phyloP scores from a whole-genome alignment of 2,888 invertebrate genomes.

The Lithophane leautieri region DNA sequence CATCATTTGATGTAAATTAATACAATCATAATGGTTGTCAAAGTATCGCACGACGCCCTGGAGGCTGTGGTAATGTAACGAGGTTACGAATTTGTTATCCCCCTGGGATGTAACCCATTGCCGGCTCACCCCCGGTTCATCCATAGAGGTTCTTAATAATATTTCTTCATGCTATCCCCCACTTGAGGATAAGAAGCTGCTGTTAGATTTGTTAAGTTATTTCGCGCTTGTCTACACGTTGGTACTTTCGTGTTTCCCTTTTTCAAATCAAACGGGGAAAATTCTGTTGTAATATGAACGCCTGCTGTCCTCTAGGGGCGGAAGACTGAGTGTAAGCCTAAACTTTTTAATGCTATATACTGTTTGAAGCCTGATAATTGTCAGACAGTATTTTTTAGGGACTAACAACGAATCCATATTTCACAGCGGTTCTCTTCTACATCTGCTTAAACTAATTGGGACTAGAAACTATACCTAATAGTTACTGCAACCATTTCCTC shows the following conservation, averaged over 20 bases:
- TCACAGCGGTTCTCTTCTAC: neutral
- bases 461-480: neutral
- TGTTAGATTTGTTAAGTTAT: conserved; percentile 61
- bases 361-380: neutral
- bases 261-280: conserved; percentile 35
- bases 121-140: conserved; percentile 69
- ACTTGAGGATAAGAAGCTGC: conserved; percentile 60
- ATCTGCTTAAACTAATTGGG: neutral
- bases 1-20: conserved; percentile 68
- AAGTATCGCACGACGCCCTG: conserved; percentile 70
- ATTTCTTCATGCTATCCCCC: conserved; percentile 71
- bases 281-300: conserved; percentile 23
- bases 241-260: conserved; percentile 17
- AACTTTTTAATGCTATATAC: neutral
- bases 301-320: neutral
- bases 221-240: conserved; percentile 53
- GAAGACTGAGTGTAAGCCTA: neutral
- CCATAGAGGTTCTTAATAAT: conserved; percentile 72
- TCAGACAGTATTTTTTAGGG: neutral
- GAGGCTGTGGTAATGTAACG: conserved; percentile 69
- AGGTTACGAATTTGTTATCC: conserved; percentile 76
- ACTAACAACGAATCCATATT: neutral
- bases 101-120: conserved; percentile 69
- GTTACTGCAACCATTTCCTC: conserved; percentile 24
- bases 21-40: conserved; percentile 73